Conservation (phyloP, 2,113 vertebrate species). For the Dasyornis broadbenti region DNA sequence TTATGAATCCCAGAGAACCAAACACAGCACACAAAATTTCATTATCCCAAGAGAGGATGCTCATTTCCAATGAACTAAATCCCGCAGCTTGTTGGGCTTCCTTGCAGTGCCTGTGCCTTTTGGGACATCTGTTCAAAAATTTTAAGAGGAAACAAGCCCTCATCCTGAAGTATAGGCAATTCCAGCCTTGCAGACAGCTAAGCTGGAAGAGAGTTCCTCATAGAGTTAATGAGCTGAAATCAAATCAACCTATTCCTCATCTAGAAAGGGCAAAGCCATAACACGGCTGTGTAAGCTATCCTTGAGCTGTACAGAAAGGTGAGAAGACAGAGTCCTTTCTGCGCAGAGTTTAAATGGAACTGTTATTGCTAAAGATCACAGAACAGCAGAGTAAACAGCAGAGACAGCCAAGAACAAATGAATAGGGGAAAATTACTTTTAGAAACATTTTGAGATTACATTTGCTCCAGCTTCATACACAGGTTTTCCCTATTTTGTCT, state of each 20-base stretch:
- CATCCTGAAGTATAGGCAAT: background rate
- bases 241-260: slow-evolving; percentile 27
- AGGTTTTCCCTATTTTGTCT: background rate
- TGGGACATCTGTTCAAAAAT: background rate
- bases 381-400: background rate
- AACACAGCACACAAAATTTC: slow-evolving; percentile 71
- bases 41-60: slow-evolving; percentile 68
- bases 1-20: slow-evolving; percentile 80
- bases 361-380: background rate
- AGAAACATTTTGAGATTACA: background rate
- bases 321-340: background rate
- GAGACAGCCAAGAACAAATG: background rate
- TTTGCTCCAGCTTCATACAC: background rate
- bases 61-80: slow-evolving; percentile 49
- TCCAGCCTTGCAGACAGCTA: background rate
- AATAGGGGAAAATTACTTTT: background rate
- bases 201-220: background rate
- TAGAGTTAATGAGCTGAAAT: slow-evolving; percentile 25
- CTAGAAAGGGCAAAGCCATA: slow-evolving; percentile 15
- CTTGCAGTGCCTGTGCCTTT: background rate
- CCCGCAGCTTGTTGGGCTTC: background rate
- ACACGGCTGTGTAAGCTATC: background rate
- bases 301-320: slow-evolving; percentile 6
- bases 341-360: slow-evolving; percentile 2
- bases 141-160: background rate